phyloP scores from a whole-genome alignment of 2,113 vertebrate genomes.

The Nothocercus julius region DNA sequence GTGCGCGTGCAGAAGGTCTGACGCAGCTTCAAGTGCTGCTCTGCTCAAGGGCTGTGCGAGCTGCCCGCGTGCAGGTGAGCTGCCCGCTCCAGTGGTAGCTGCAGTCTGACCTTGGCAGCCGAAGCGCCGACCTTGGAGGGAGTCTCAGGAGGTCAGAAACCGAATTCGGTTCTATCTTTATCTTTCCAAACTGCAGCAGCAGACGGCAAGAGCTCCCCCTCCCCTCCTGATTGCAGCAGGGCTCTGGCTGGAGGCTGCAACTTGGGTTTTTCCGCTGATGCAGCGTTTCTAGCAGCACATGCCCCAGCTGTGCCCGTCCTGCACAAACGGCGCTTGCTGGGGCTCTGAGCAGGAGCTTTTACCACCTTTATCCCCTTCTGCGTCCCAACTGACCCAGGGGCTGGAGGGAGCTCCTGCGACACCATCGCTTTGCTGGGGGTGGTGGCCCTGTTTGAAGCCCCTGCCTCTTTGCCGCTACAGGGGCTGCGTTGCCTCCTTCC shows the following conservation, averaged over 20 bases:
- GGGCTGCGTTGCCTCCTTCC: background rate
- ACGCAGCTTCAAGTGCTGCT: background rate
- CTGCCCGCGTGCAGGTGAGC: background rate
- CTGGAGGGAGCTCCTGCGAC: background rate
- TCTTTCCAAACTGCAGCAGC: background rate
- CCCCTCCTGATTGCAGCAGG: background rate
- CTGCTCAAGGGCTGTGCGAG: background rate
- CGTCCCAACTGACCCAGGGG: accelerated
- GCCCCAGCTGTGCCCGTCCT: accelerated
- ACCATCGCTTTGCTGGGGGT: background rate
- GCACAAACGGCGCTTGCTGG: background rate
- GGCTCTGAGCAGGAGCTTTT: background rate
- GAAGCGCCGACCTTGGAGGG: background rate
- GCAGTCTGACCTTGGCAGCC: background rate
- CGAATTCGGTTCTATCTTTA: background rate
- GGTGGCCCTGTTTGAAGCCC: background rate
- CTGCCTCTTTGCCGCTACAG: background rate
- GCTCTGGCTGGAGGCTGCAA: background rate
- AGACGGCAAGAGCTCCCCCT: background rate
- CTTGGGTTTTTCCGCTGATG: background rate
- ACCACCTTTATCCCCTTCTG: background rate
- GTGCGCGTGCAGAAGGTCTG: background rate
- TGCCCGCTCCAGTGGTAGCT: background rate
- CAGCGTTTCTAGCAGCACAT: background rate
- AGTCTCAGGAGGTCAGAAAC: background rate